phyloP scores from a whole-genome alignment of 1,140 invertebrate genomes.

The Thalassaphorura encarpata region DNA sequence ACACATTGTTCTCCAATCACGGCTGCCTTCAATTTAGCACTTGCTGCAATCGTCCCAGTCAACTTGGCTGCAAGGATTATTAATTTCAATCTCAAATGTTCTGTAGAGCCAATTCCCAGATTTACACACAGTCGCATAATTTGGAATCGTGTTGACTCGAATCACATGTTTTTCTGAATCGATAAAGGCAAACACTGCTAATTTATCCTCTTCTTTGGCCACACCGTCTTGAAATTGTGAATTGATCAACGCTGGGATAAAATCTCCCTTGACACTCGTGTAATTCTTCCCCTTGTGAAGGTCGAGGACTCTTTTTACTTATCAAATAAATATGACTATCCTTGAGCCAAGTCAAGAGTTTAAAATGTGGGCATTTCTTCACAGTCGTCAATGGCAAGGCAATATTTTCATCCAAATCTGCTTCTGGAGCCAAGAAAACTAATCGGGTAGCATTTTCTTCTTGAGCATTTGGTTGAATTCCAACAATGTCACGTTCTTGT shows the following conservation, averaged over 20 bases:
- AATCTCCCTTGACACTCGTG: slow-evolving; percentile 29
- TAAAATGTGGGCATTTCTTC: slow-evolving; percentile 40
- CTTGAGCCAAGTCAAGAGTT: slow-evolving; percentile 39
- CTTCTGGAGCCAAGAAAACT: slow-evolving; percentile 43
- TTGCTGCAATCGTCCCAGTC: no score
- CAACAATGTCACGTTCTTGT: slow-evolving; percentile 42
- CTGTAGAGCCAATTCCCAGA: slow-evolving; percentile 25
- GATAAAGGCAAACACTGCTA: slow-evolving; percentile 11
- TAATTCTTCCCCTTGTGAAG: slow-evolving; percentile 4
- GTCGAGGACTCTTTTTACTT: slow-evolving; percentile 41
- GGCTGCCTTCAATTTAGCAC: slow-evolving; percentile 22
- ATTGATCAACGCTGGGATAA: slow-evolving; percentile 23
- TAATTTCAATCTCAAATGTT: background rate
- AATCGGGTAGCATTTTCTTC: no score
- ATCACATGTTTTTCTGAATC: slow-evolving; percentile 7
- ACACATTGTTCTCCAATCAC: slow-evolving; percentile 42
- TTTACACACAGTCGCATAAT: slow-evolving; percentile 22
- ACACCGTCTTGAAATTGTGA: slow-evolving; percentile 12
- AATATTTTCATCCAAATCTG: slow-evolving; percentile 42
- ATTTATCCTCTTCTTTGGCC: background rate
- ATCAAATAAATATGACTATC: slow-evolving; percentile 48
- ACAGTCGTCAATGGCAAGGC: slow-evolving; percentile 37
- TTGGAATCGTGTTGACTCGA: slow-evolving; percentile 18
- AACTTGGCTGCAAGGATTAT: no score
- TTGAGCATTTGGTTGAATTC: slow-evolving; percentile 37